phyloP scores from a whole-genome alignment of 2,888 invertebrate species.

The Orthonevra nobilis region DNA sequence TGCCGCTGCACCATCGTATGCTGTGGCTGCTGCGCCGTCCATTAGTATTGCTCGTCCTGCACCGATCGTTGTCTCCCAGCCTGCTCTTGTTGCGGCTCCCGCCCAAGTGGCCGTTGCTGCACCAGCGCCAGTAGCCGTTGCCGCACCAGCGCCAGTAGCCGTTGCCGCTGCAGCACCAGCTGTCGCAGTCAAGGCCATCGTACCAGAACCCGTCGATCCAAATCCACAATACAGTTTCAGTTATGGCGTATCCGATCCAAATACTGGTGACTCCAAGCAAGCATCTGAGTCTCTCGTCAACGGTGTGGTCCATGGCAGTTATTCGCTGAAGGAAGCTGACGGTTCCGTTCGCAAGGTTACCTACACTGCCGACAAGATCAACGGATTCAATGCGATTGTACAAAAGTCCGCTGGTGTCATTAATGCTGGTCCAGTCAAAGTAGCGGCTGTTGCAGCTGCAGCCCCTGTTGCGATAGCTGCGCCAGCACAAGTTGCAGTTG shows the following conservation, averaged over 20 bases:
- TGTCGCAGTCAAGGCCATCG: slow-evolving; percentile 71
- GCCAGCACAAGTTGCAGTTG: slow-evolving; percentile 61
- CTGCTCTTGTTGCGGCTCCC: slow-evolving; percentile 34
- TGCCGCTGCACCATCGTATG: slow-evolving; percentile 68
- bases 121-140: slow-evolving; percentile 60
- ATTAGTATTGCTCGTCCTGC: slow-evolving; percentile 65
- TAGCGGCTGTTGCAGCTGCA: slow-evolving; percentile 52
- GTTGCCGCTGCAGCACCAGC: slow-evolving; percentile 61
- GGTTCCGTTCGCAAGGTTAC: slow-evolving; percentile 84
- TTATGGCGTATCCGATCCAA: slow-evolving; percentile 85
- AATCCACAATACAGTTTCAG: slow-evolving; percentile 85
- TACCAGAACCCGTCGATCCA: slow-evolving; percentile 75
- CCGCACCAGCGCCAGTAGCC: slow-evolving; percentile 63
- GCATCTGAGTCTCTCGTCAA: slow-evolving; percentile 82
- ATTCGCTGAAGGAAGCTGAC: slow-evolving; percentile 84
- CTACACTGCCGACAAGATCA: slow-evolving; percentile 85
- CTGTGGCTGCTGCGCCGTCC: slow-evolving; percentile 31
- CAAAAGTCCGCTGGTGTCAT: slow-evolving; percentile 79
- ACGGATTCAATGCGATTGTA: slow-evolving; percentile 86
- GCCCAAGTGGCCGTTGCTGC: slow-evolving; percentile 17
- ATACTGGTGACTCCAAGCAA: slow-evolving; percentile 83
- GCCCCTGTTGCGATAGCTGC: slow-evolving; percentile 46
- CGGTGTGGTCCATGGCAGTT: slow-evolving; percentile 85
- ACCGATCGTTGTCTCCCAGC: slow-evolving; percentile 63
- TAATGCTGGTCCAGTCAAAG: slow-evolving; percentile 70